A percentile compares a stretch with the other conserved stretches of the same genome.
These are phyloP conservation scores for Beaufortia kweichowensis DNA, from an alignment of 2,113 vertebrate species.

Conservation along the genomic window DNA sequence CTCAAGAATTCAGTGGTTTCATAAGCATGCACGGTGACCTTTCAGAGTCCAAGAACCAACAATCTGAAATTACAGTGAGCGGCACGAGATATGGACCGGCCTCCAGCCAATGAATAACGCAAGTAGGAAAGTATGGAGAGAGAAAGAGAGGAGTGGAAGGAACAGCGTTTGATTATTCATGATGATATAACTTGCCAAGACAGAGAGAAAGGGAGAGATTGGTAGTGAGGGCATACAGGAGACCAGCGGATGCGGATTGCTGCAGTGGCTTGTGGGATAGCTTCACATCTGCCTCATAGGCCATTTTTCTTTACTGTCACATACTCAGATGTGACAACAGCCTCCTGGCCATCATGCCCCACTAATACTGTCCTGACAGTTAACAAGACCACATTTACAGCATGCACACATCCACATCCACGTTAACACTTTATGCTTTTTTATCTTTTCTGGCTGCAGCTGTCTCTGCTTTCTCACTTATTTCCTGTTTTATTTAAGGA, in stretches of 20 bases:
- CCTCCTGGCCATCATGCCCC: constrained; percentile 57
- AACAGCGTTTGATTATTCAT: constrained; percentile 51
- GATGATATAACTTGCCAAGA: constrained; percentile 40
- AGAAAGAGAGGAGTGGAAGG: constrained; percentile 16
- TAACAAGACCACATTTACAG: constrained; percentile 14
- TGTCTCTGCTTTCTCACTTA: not conserved
- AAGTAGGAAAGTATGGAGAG: constrained; percentile 8
- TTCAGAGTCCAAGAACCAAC: constrained; percentile 28
- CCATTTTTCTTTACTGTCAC: constrained; percentile 57
- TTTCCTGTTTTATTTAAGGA: not conserved
- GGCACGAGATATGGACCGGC: constrained; percentile 30
- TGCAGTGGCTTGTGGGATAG: constrained; percentile 43
- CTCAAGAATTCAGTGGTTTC: not conserved
- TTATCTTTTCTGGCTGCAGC: not conserved
- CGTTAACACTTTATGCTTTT: constrained; percentile 8
- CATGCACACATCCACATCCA: constrained; percentile 14
- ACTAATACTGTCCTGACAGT: constrained; percentile 57
- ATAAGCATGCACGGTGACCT: constrained; percentile 35
- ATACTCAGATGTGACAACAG: constrained; percentile 61
- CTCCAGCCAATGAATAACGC: constrained; percentile 43
- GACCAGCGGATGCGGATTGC: constrained; percentile 1
- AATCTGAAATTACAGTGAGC: constrained; percentile 26
- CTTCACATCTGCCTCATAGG: constrained; percentile 51
- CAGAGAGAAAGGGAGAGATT: constrained; percentile 7
- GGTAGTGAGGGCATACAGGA: constrained; percentile 33